Conservation (phyloP, 2,888 invertebrate genomes). For the Nowickia ferox region DNA sequence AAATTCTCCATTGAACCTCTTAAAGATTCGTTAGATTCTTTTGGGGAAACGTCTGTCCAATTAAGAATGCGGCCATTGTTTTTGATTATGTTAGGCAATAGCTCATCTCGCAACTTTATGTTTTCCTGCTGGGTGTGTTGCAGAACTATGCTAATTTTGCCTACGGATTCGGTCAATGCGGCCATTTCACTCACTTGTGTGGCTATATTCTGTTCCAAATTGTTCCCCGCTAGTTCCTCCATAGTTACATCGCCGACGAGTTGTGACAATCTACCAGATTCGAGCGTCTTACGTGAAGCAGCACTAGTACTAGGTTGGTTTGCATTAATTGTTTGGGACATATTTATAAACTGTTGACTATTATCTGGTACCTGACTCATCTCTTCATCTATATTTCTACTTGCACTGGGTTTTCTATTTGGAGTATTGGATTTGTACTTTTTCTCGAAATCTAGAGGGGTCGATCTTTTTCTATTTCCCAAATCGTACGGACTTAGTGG, state of each 20-base stretch:
- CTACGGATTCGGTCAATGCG: not conserved
- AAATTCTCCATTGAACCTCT: not conserved
- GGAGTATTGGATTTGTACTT: not conserved
- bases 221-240: not conserved
- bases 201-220: not conserved
- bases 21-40: not conserved
- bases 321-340: not conserved
- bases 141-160: not conserved
- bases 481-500: too few relatives aligned
- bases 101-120: not conserved
- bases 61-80: not conserved
- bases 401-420: not conserved
- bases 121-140: slow-evolving; percentile 5
- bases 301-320: not conserved
- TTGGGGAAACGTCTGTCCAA: not conserved
- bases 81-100: not conserved
- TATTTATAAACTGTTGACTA: not conserved
- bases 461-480: not conserved
- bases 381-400: not conserved
- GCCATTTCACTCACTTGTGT: not conserved
- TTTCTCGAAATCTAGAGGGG: not conserved
- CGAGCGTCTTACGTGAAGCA: not conserved
- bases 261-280: not conserved
- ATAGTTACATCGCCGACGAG: not conserved
- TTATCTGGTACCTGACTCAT: not conserved